Percentiles rank a stretch among this genome's conserved stretches.
Evolutionary conservation across 2,888 invertebrate genomes (phyloP).

Genomic region (Lapara coniferarum): DNA sequence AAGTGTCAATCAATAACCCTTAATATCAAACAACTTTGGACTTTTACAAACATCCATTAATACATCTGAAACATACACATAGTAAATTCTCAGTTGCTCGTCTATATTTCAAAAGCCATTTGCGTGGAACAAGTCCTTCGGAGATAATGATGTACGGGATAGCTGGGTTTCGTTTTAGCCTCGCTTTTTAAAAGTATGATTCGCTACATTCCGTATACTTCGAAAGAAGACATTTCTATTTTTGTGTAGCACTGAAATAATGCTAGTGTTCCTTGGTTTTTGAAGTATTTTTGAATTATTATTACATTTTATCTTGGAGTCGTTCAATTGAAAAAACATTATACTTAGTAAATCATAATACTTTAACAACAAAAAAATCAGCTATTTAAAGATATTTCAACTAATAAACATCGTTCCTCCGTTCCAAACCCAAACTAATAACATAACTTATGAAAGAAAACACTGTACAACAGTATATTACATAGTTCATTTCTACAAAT

Average conservation of each 20-base stretch:
- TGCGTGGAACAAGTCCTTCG: background rate
- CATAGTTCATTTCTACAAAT: conserved; percentile 10
- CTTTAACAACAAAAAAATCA: too few species aligned
- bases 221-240: too few species aligned
- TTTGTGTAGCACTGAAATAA: too few species aligned
- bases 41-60: background rate
- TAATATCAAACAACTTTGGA: background rate
- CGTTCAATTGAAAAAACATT: too few species aligned
- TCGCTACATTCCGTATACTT: too few species aligned
- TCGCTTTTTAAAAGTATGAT: background rate
- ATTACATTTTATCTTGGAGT: too few species aligned
- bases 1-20: background rate
- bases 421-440: background rate
- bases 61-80: background rate
- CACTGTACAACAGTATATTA: background rate
- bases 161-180: background rate
- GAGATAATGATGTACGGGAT: background rate
- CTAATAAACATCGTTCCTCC: too few species aligned
- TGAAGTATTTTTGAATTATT: too few species aligned
- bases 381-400: too few species aligned
- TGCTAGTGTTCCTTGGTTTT: too few species aligned
- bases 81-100: conserved; percentile 4
- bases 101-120: conserved; percentile 14
- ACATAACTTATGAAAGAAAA: conserved; percentile 7
- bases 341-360: too few species aligned